Evolutionary conservation across 2,797 vertebrate genomes (phyloP).

Genomic region (Gymnocypris eckloni): DNA sequence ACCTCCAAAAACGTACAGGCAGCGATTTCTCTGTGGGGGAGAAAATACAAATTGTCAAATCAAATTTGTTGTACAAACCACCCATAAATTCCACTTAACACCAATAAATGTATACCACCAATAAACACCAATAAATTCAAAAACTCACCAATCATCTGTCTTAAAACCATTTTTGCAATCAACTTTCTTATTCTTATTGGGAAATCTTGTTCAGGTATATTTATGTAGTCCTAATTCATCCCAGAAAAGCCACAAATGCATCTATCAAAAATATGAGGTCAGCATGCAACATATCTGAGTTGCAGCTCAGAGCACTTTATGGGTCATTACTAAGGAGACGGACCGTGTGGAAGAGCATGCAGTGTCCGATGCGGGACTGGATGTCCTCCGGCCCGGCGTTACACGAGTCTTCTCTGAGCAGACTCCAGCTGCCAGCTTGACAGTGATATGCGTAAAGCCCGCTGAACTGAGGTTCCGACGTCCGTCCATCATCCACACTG

Average conservation of each 20-base stretch:
- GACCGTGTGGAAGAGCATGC: slow-evolving; percentile 95
- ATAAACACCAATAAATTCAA: no score
- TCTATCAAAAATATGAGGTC: background rate
- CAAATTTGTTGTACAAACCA: slow-evolving; percentile 11
- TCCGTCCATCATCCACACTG: slow-evolving; percentile 93
- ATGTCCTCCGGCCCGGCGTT: slow-evolving; percentile 97
- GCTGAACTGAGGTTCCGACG: slow-evolving; percentile 96
- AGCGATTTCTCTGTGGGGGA: slow-evolving; percentile 90
- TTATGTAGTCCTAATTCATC: background rate
- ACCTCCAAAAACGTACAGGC: slow-evolving; percentile 96
- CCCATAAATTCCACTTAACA: background rate
- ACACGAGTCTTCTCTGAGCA: slow-evolving; percentile 95
- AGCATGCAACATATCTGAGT: background rate
- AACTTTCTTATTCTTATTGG: no score
- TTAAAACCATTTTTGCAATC: background rate
- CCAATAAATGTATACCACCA: background rate
- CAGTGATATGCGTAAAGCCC: slow-evolving; percentile 96
- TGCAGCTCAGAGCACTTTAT: background rate
- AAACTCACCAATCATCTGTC: background rate
- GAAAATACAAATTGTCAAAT: background rate
- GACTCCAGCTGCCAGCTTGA: slow-evolving; percentile 90
- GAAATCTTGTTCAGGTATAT: no score
- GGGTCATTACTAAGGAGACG: slow-evolving; percentile 50
- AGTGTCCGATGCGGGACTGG: slow-evolving; percentile 97
- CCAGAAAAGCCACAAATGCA: background rate